Evolutionary conservation across 2,888 invertebrate species (phyloP).

Genomic region (Cylloceria caligata): DNA sequence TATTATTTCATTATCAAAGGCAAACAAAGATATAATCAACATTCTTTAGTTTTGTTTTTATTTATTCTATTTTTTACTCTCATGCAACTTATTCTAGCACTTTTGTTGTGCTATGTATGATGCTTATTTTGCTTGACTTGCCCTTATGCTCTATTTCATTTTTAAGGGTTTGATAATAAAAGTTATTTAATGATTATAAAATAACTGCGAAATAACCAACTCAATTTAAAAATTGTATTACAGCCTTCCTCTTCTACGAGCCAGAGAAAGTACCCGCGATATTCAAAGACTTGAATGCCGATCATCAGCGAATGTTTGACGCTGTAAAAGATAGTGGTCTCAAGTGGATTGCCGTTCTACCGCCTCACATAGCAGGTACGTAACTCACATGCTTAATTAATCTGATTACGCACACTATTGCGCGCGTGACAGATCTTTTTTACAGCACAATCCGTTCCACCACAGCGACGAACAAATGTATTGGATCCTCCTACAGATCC

Average conservation of each 20-base stretch:
- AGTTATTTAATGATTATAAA: neutral
- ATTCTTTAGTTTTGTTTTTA: neutral
- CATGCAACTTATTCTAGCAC: neutral
- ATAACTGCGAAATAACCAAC: too few relatives aligned
- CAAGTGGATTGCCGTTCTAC: constrained; percentile 91
- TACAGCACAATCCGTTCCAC: too few relatives aligned
- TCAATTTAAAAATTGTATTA: constrained; percentile 50
- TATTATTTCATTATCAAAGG: too few relatives aligned
- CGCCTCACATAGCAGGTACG: constrained; percentile 92
- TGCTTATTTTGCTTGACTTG: too few relatives aligned
- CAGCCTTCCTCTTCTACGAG: constrained; percentile 91
- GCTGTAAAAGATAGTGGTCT: constrained; percentile 88
- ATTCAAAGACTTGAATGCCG: constrained; percentile 90
- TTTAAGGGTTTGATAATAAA: too few relatives aligned
- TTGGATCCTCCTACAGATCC: too few relatives aligned
- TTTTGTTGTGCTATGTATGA: neutral
- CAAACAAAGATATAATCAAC: too few relatives aligned
- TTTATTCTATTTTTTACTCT: neutral
- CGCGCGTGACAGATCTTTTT: too few relatives aligned
- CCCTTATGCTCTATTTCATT: too few relatives aligned
- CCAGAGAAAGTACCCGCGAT: constrained; percentile 91
- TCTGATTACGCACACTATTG: too few relatives aligned
- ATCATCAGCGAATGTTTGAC: constrained; percentile 92
- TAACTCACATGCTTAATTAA: too few relatives aligned
- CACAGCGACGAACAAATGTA: too few relatives aligned